Evolutionary conservation across 2,113 vertebrate genomes (phyloP), one percentile per base, ranked within the genome.

Genomic region (Catharus fuscescens): DNA sequence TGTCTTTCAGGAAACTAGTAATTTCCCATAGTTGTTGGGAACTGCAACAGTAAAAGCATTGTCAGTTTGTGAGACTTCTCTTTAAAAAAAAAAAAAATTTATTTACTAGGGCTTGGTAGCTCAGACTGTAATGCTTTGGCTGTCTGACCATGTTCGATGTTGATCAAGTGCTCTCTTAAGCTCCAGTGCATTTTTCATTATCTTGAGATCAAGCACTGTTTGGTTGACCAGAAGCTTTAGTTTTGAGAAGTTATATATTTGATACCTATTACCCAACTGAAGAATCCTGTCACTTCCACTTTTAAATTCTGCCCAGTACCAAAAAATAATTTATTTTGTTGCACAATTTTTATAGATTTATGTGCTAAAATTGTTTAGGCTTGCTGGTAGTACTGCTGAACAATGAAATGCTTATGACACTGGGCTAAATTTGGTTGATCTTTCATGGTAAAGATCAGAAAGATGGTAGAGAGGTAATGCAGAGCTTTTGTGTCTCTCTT

Each of bases 141-240:
- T 95, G 86, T 81, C 72, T 91, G 69, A 38, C 60, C 1, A 0
- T 81, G 57, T 92, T 92, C 87, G 78, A 29, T 85, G 36, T 76
- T 91, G 69, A 65, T 80, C 38, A 80, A 81, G 48, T 60, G 40
- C 26, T 93, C 64, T 88, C 77, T 93, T 74, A 72, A 94, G 53
- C 73, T 95, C 83, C 70, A 92, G 12, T 82, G 86, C n/a, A 20
- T 92, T 92, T 94, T 94, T 84, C 77, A 87, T 93, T 89, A 61
- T 76, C 73, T 81, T 91, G 61, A 82, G 32, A 66, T 81, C 60
- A 53, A 64, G 48, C 44, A 81, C 40, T 62, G 11, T 50, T 59
- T 84, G 36, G 48, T 24, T 92, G 61, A 52, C 69, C 61, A 34
- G 65, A 44, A 92, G 25, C 38, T 50, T 57, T 69, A 81, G 38